Evolutionary conservation across 2,113 vertebrate genomes (phyloP), one percentile per base, ranked within the genome.

Genomic region (Nyctereutes procyonoides): DNA sequence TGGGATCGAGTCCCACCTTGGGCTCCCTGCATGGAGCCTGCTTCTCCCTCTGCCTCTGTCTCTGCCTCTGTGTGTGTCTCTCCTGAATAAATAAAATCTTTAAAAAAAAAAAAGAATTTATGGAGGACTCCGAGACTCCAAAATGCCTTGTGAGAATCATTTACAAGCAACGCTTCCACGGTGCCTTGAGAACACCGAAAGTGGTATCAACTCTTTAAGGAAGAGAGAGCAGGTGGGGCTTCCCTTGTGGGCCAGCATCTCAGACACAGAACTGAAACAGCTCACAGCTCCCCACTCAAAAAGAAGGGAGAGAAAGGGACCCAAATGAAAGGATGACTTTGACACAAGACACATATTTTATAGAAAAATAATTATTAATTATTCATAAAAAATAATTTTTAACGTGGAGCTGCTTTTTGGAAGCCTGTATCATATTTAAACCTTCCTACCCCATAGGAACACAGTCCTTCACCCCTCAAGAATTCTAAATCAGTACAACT

Each of bases 341-440:
- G 53, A 94, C 9, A 63, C 38, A 3, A 77, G 14, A 77, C 43
- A 17, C 30, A 51, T 16, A 51, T 51, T 16, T 51, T 30, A 51
- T 77, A 51, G 43, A 51, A 77, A 51, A 77, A 30, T 4, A 77
- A 51, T 26, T 77, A 51, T 17, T 14, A 28, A 30, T 7, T 77
- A 30, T 77, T 77, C 26, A 77, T 77, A 30, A 77, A 76, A 94
- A 62, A 81, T 63, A 17, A 8, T 63, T 51, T 91, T 93, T 58
- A 55, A 90, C 0, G 1, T 56, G 2, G 51, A 65, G 17, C 32
- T 16, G 22, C 56, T 80, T 51, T 87, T 69, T 76, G 69, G 22
- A 76, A n/a, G 7, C 79, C 80, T 89, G 74, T 96, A 89, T 93
- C 67, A 56, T 28, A 84, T 20, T 56, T 73, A 67, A 69, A 62